Evolutionary conservation across 2,113 vertebrate species (phyloP).

Genomic region (Butorides virescens): DNA sequence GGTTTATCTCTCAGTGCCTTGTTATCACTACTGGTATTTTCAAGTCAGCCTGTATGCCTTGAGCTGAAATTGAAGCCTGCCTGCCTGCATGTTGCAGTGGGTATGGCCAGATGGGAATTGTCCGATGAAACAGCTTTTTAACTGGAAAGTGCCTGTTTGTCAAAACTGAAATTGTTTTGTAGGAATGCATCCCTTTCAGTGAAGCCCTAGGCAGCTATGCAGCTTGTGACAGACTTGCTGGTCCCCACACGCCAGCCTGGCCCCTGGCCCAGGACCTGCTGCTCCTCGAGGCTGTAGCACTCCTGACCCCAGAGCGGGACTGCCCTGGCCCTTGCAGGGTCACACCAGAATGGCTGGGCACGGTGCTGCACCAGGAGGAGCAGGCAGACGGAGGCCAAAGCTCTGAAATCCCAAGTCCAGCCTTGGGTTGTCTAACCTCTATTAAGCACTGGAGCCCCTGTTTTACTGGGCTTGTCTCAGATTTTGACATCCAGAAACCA

Average conservation of each 20-base stretch:
- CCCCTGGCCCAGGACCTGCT: neutral
- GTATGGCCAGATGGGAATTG: neutral
- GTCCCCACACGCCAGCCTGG: neutral
- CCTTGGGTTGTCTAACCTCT: neutral
- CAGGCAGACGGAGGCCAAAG: fast-evolving
- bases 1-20: neutral
- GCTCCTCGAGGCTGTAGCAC: neutral
- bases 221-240: neutral
- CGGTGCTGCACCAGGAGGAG: fast-evolving
- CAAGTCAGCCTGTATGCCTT: neutral
- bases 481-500: neutral
- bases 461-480: neutral
- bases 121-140: neutral
- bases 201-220: neutral
- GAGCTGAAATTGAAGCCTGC: neutral
- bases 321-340: neutral
- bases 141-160: fast-evolving
- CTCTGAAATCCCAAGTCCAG: neutral
- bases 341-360: fast-evolving
- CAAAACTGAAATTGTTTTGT: neutral
- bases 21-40: neutral
- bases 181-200: neutral
- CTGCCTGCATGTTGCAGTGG: neutral
- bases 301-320: neutral
- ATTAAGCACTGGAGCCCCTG: neutral